Conservation (phyloP, 2,797 vertebrate genomes). For the Emys orbicularis region DNA sequence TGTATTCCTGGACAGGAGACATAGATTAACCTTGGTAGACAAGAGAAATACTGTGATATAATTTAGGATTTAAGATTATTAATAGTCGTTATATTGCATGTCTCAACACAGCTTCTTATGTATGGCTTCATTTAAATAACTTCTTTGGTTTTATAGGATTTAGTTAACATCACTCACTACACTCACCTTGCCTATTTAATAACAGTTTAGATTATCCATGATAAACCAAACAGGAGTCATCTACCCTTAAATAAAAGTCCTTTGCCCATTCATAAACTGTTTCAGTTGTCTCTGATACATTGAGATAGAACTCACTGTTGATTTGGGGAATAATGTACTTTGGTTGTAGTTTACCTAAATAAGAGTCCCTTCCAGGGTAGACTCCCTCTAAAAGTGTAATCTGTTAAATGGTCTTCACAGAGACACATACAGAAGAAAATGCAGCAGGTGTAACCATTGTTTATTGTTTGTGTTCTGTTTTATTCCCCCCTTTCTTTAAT, state of each 20-base stretch:
- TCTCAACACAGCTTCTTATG: rapidly evolving
- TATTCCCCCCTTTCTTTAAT: no score
- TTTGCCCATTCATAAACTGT: not conserved
- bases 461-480: not conserved
- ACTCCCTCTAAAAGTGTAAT: not conserved
- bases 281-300: not conserved
- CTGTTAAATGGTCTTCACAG: not conserved
- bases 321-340: not conserved
- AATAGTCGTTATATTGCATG: not conserved
- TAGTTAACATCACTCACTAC: not conserved
- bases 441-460: not conserved
- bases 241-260: not conserved
- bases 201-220: not conserved
- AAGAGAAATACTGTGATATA: not conserved
- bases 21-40: not conserved
- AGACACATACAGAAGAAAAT: not conserved
- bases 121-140: not conserved
- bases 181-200: not conserved
- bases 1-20: not conserved
- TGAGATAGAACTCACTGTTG: not conserved
- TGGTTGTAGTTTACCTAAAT: not conserved
- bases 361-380: not conserved
- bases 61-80: not conserved
- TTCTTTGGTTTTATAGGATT: not conserved
- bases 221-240: not conserved